Evolutionary conservation across 2,888 invertebrate genomes (phyloP), one percentile per base, ranked within the genome.

Genomic region (Epistrophella euchroma): DNA sequence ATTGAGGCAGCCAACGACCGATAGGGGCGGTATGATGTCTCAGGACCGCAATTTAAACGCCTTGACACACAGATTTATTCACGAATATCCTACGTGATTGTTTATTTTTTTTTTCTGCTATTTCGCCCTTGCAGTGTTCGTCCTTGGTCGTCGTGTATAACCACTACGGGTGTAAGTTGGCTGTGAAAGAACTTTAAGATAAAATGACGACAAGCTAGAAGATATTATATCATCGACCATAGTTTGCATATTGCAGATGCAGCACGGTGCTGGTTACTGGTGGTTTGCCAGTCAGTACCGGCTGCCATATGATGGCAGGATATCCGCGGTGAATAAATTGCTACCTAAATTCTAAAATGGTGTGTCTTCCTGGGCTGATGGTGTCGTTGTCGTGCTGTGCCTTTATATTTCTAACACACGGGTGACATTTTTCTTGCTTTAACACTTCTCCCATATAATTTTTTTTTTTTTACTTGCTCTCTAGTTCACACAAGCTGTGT

Each of bases 241-340:
- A 71, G 84, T 68, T 80, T 85, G 85, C 76, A 85, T 60, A 76
- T 85, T 85, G 71, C 79, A 60, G n/a, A 55, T 84, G 74, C 70
- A 75, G 58, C 84, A 85, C 71, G 40, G 32, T 47, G 22, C 45
- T 45, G 25, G 25, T 32, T 17, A 19, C 47, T 47, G 64, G 45
- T 66, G 66, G 45, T 66, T 32, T 13, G 60, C 43, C 5, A 17
- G 22, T 37, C 64, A 28, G 15, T 15, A 40, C 37, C 37, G 55
- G 45, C 32, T 45, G 25, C 72, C 45, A 62, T 37, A 55, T 55
- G 56, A 32, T 64, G 62, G 74, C 72, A 72, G 82, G 77, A 82
- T 86, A 82, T 82, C 82, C 78, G 86, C 64, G 77, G 71, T 58
- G 71, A 86, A 86, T 86, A 82, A 86, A 86, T 86, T 86, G 86